These are phyloP conservation scores for Campylomormyrus tamandua DNA, from an alignment of 2,113 vertebrate species.

Conservation along the genomic window DNA sequence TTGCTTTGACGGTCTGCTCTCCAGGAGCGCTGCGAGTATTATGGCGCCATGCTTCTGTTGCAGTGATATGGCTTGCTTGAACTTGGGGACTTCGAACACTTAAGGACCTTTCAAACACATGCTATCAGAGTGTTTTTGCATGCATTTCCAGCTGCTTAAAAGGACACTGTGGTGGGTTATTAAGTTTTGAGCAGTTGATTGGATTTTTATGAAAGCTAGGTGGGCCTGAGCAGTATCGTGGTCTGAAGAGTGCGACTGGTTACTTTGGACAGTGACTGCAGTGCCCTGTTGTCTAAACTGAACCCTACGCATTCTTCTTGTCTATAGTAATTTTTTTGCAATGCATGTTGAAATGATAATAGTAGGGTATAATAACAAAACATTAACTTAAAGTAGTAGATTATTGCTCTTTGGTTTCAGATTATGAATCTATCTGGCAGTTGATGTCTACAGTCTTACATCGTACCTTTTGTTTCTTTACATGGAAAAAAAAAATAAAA, in stretches of 20 bases:
- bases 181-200: background rate
- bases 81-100: background rate
- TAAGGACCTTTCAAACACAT: background rate
- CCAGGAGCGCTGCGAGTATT: background rate
- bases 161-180: background rate
- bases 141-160: background rate
- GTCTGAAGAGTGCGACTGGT: background rate
- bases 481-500: background rate
- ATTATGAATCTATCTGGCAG: background rate
- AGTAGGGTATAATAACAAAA: background rate
- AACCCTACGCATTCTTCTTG: background rate
- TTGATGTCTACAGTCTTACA: background rate
- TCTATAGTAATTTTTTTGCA: background rate
- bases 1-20: background rate
- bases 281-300: background rate
- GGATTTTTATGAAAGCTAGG: background rate
- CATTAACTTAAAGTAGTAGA: background rate
- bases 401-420: background rate
- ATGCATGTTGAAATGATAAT: background rate
- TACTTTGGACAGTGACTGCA: background rate
- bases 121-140: background rate
- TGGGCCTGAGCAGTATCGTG: background rate
- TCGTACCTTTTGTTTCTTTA: background rate
- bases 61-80: background rate
- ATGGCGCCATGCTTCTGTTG: background rate